Base-by-base conservation (phyloP, 1,140 invertebrate species). In the Cecropterus lyciades region DNA sequence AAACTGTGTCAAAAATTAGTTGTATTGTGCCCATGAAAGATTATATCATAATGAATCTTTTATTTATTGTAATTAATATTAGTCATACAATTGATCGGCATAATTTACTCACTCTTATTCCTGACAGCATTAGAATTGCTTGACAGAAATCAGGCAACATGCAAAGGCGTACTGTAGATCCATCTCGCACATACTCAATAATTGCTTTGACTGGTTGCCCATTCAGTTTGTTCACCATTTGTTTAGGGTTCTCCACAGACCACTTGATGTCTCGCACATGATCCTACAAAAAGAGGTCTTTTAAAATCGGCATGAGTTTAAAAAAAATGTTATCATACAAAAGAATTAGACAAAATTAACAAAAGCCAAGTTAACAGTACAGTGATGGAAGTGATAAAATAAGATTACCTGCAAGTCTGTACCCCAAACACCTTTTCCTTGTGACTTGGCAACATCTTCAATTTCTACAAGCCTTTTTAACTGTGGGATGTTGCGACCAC, bases 101-200 rank as follows among this genome's bases (percentile, higher is more conserved):
- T 4, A 8, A 8, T 33, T 33, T 33, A 92, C 92, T 94, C 91
- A 95, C 95, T 81, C 97, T 94, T 66, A 99, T 98, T 56, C 99
- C 99, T 45, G 98, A 97, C 53, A 99, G 95, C 95, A 98, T 98
- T 13, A 99, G 82, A 0, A 98, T 99, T 37, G 99, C 95, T 72
- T 98, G 96, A 71, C 98, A 95, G 87, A 96, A 98, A 15, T 93
- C 92, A 3, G 98, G 98, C 27, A 99, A 83, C 0, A 99, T 89
- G 73, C 99, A 97, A 0, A 96, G 96, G 67, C 98, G 94, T 1
- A 99, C 94, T 0, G 98, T 99, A 14, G 98, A 99, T 1, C 99
- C 99, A 93, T 99, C 98, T 66, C 98, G 94, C 0, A 99, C 98
- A 93, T 98, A 96, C 90, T 99, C 98, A 80, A 99, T 97, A 20